phyloP scores from a whole-genome alignment of 2,797 vertebrate species.

The Sebastes paucispinis region DNA sequence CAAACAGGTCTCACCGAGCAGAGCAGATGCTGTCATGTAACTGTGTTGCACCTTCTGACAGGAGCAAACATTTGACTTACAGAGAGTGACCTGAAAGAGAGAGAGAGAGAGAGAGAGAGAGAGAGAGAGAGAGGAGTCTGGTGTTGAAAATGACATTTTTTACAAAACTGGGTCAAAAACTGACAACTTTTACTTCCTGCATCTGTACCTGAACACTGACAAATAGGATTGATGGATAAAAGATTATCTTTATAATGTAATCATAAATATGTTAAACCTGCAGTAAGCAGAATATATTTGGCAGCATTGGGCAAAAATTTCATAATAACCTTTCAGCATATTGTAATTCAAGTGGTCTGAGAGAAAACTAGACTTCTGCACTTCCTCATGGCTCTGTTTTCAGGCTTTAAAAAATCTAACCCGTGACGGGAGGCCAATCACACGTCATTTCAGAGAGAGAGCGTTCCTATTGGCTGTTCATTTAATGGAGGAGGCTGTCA shows the following conservation, averaged over 20 bases:
- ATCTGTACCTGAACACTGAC: background rate
- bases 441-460: too few species aligned
- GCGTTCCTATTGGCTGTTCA: too few species aligned
- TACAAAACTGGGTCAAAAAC: conserved; percentile 1
- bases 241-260: background rate
- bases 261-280: background rate
- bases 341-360: too few species aligned
- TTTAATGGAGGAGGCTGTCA: too few species aligned
- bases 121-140: conserved; percentile 3
- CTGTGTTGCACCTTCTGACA: conserved; percentile 14
- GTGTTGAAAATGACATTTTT: conserved; percentile 1
- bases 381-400: too few species aligned
- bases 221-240: background rate
- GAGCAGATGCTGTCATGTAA: conserved; percentile 30
- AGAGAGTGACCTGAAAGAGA: background rate
- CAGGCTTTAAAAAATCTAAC: too few species aligned
- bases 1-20: background rate
- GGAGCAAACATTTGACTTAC: background rate
- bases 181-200: background rate
- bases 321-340: too few species aligned
- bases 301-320: too few species aligned
- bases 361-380: too few species aligned
- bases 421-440: too few species aligned
- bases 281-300: too few species aligned
- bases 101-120: background rate